Conservation (phyloP, 2,797 vertebrate genomes). For the Sorex maritimensis region DNA sequence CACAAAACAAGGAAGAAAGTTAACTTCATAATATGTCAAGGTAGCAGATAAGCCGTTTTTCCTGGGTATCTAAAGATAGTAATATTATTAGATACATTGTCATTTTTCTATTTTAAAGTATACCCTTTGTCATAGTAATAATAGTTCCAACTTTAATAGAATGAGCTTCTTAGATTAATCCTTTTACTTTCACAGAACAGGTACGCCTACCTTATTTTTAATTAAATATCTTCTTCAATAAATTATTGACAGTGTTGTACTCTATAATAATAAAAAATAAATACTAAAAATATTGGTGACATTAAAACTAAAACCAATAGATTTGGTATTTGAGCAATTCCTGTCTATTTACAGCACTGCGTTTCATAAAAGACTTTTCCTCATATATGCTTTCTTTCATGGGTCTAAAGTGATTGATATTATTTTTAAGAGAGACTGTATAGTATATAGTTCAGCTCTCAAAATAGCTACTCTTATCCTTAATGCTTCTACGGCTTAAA, state of each 20-base stretch:
- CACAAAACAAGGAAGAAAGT: neutral
- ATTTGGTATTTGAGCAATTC: constrained; percentile 12
- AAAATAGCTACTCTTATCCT: constrained; percentile 60
- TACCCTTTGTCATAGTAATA: neutral
- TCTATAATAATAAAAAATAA: neutral
- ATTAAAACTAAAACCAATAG: neutral
- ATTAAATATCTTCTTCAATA: neutral
- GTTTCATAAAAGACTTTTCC: neutral
- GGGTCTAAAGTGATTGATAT: neutral
- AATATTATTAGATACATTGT: neutral
- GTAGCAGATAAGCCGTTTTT: constrained; percentile 35
- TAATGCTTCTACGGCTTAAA: constrained; percentile 7
- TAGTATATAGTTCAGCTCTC: neutral
- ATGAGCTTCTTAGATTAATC: constrained; percentile 17
- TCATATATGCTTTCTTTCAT: neutral
- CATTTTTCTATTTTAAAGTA: constrained; percentile 47
- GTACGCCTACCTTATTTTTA: constrained; percentile 9
- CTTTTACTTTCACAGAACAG: neutral
- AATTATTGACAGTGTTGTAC: neutral
- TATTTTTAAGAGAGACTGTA: constrained; percentile 27
- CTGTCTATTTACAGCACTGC: neutral
- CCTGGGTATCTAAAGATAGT: constrained; percentile 11
- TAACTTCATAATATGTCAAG: neutral
- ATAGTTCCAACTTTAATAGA: neutral
- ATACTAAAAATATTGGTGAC: neutral